Conservation (phyloP, 2,888 invertebrate genomes). For the Stratiomys singularior region DNA sequence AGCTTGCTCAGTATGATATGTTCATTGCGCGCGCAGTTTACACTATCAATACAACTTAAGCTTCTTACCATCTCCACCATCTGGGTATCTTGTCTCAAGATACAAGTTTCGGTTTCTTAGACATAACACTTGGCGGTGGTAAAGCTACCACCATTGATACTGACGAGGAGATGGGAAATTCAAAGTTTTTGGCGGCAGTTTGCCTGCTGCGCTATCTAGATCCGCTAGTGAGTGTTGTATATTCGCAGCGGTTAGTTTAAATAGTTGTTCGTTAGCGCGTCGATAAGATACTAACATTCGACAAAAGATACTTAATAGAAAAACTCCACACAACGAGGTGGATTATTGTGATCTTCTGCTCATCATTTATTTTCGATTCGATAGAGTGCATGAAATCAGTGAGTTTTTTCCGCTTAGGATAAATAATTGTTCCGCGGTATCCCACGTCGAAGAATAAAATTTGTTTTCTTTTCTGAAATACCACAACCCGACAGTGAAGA, state of each 20-base stretch:
- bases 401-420: background rate
- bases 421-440: background rate
- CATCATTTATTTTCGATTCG: background rate
- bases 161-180: slow-evolving; percentile 27
- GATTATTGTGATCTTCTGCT: background rate
- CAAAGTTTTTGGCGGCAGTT: slow-evolving; percentile 29
- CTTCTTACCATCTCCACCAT: slow-evolving; percentile 39
- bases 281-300: background rate
- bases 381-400: background rate
- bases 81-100: background rate
- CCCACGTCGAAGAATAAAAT: background rate
- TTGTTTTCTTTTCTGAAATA: background rate
- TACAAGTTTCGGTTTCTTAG: slow-evolving; percentile 37
- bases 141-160: background rate
- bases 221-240: slow-evolving; percentile 29
- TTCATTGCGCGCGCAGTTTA: background rate
- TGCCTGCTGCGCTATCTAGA: slow-evolving; percentile 25
- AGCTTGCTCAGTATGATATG: background rate
- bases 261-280: slow-evolving; percentile 3
- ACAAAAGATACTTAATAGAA: background rate
- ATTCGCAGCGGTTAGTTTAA: slow-evolving; percentile 34
- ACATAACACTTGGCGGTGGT: background rate
- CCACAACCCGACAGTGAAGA: slow-evolving; percentile 8
- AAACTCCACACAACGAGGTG: background rate
- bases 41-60: slow-evolving; percentile 7